Percentiles rank a stretch among this genome's conserved stretches.
Conservation (phyloP, 2,113 vertebrate genomes). For the Aspidoscelis tigris region DNA sequence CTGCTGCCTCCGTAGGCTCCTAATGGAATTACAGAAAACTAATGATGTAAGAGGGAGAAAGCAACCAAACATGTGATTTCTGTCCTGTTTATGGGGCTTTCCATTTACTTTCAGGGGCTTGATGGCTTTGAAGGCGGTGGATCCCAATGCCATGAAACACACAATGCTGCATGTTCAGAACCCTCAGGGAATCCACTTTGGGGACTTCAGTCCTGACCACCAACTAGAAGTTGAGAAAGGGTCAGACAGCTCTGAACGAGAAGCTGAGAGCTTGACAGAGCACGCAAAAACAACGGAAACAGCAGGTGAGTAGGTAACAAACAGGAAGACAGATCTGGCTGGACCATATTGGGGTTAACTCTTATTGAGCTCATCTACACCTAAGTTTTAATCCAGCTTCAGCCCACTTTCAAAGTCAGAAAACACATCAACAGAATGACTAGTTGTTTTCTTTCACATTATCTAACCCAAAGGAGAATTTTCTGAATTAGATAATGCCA, state of each 20-base stretch:
- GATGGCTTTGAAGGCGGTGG: not conserved
- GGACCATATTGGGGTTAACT: too few species aligned
- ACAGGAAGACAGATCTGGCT: too few species aligned
- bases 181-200: constrained; percentile 2
- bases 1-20: too few species aligned
- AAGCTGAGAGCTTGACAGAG: not conserved
- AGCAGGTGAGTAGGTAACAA: not conserved
- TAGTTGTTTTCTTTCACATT: too few species aligned
- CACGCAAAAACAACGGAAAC: too few species aligned
- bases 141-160: not conserved
- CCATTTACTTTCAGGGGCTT: not conserved
- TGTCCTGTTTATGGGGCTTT: not conserved
- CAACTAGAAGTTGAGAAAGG: not conserved
- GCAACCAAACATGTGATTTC: not conserved
- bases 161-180: not conserved
- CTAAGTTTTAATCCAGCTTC: too few species aligned
- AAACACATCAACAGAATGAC: too few species aligned
- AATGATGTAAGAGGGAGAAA: too few species aligned
- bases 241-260: not conserved
- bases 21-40: not conserved
- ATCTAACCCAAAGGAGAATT: too few species aligned
- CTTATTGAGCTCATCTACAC: too few species aligned
- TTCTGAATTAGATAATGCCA: too few species aligned
- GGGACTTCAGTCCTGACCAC: not conserved
- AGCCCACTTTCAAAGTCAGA: too few species aligned